Conservation (phyloP, 2,797 vertebrate genomes). For the Coregonus suidteri region DNA sequence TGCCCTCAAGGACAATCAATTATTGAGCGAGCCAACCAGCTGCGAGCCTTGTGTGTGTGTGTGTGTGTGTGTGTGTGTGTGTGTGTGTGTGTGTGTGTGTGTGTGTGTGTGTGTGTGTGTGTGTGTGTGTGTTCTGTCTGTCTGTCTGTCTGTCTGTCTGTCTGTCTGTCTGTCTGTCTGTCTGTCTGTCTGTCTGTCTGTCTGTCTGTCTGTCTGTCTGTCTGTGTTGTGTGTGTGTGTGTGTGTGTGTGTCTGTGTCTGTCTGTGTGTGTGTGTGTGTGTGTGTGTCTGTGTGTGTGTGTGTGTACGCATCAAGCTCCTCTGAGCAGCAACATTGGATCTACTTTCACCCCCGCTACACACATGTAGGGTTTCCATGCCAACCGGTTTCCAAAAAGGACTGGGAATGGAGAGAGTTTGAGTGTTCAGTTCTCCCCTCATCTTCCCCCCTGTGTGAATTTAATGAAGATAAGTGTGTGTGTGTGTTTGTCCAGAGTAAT, state of each 20-base stretch:
- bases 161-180: no score
- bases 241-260: neutral
- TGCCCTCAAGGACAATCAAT: neutral
- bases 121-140: no score
- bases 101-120: no score
- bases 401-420: neutral
- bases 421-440: neutral
- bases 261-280: neutral
- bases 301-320: neutral
- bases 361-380: neutral
- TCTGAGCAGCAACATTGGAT: neutral
- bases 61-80: no score
- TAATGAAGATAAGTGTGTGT: no score
- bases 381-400: neutral
- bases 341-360: neutral
- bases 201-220: neutral
- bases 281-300: neutral
- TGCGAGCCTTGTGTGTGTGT: neutral
- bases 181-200: neutral
- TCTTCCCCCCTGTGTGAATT: neutral
- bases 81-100: no score
- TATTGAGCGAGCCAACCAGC: neutral
- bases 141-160: no score
- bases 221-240: rapidly evolving
- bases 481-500: neutral